Base-by-base conservation (phyloP, 2,113 vertebrate species). In the Apodemus speciosus region DNA sequence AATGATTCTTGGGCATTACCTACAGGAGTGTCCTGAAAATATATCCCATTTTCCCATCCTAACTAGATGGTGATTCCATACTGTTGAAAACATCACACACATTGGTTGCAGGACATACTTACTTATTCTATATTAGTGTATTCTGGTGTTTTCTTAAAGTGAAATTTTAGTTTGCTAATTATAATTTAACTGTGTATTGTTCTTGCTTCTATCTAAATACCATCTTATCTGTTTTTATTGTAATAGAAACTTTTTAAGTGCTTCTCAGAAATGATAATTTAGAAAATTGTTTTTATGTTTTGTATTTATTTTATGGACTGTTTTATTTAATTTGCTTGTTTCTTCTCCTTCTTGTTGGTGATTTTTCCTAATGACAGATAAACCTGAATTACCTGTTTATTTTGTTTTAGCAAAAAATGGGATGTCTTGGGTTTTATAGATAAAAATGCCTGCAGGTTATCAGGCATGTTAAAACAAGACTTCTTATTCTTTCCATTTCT, bases 341-440 rank as follows among this genome's bases (percentile, higher is more conserved):
- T 2, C 25, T 85, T 73, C 13, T 76, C 20, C 66, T 87, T 87
- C 8, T 49, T 73, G 8, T 20, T 75, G 9, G 62, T 89, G 56
- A 35, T 80, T 75, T 92, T 88, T 1, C 38, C 58, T 40, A 64
- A 51, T 80, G 32, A 90, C 43, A 94, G 62, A 60, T 85, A 88
- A 84, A 60, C 3, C 5, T 94, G 73, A 89, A 85, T 87, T 3
- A 46, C 46, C 23, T 90, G 23, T 13, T 85, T 94, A 71, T 72
- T 95, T 88, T 81, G 13, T 3, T 77, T 88, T 35, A 90, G 32
- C 8, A 92, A 56, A 68, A 72, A 69, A 32, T 30, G 32, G 3
- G 69, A 85, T 88, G 38, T 90, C 13, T 60, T 89, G 13, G 86
- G 9, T 87, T 94, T 71, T 75, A 32, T 68, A 86, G 86, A 79